Percentiles rank a stretch among this genome's conserved stretches.
Conservation (phyloP, 2,888 invertebrate species). For the Uropetala carovei region DNA sequence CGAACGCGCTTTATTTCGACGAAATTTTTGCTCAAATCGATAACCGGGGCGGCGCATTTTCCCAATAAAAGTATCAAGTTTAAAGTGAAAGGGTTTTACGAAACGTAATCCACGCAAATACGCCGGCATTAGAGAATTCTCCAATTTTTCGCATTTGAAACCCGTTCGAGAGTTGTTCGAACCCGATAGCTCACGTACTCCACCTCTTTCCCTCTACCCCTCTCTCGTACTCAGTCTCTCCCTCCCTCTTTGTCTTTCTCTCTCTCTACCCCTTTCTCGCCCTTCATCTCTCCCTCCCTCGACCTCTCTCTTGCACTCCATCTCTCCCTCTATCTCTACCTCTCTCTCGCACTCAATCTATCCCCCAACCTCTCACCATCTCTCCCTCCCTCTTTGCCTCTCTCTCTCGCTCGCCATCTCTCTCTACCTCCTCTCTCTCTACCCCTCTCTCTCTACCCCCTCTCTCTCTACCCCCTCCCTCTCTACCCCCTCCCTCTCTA, state of each 20-base stretch:
- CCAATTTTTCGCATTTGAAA: neutral
- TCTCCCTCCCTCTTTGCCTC: neutral
- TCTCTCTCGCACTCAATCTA: too few relatives aligned
- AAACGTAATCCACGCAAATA: neutral
- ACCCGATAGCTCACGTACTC: neutral
- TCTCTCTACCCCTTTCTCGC: too few relatives aligned
- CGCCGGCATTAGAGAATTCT: constrained; percentile 1
- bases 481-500: too few relatives aligned
- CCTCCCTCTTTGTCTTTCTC: too few relatives aligned
- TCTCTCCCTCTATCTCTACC: too few relatives aligned
- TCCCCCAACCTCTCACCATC: too few relatives aligned
- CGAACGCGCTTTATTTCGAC: too few relatives aligned
- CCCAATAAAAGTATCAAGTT: constrained; percentile 13
- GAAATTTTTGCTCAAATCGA: neutral
- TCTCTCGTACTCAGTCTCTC: neutral
- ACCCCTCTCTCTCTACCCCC: neutral
- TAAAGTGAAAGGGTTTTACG: constrained; percentile 5
- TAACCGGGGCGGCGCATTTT: neutral
- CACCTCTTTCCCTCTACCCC: neutral
- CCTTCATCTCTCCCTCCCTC: too few relatives aligned
- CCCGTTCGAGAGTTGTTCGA: neutral
- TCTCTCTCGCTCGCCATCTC: neutral
- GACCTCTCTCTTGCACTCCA: too few relatives aligned
- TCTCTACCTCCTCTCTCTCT: neutral
- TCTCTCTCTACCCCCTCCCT: too few relatives aligned